Conservation (phyloP, 2,113 vertebrate species). For the Rhinichthys klamathensis region DNA sequence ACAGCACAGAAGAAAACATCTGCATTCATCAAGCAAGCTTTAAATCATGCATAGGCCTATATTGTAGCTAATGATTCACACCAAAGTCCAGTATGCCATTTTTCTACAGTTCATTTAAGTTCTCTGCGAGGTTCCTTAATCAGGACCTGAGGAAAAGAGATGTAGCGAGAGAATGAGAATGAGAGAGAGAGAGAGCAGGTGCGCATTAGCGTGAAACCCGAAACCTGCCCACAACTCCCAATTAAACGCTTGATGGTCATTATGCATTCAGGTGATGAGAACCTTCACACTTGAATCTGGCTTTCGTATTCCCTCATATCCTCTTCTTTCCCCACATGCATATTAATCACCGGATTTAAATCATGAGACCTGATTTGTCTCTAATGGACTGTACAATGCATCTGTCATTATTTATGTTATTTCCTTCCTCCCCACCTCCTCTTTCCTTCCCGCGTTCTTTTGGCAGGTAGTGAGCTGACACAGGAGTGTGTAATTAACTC, state of each 20-base stretch:
- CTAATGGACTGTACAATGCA: slow-evolving; percentile 67
- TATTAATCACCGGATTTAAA: slow-evolving; percentile 69
- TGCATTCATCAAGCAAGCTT: neutral
- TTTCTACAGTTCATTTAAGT: neutral
- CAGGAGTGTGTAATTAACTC: slow-evolving; percentile 67
- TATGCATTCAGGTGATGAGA: slow-evolving; percentile 65
- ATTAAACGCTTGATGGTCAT: slow-evolving; percentile 67
- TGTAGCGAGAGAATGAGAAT: neutral
- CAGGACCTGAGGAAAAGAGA: neutral
- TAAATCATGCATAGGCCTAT: neutral
- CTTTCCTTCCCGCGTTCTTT: slow-evolving; percentile 54
- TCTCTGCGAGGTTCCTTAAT: neutral
- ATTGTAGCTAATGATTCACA: slow-evolving; percentile 1
- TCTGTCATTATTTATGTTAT: slow-evolving; percentile 61
- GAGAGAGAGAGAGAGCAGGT: slow-evolving; percentile 47
- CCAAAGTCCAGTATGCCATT: neutral
- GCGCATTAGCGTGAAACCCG: slow-evolving; percentile 58
- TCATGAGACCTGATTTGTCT: slow-evolving; percentile 62
- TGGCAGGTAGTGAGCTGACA: slow-evolving; percentile 63
- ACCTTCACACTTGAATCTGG: slow-evolving; percentile 60
- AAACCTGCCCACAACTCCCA: slow-evolving; percentile 58
- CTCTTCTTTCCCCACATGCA: slow-evolving; percentile 58
- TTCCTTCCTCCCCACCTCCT: slow-evolving; percentile 50
- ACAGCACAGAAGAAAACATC: no score
- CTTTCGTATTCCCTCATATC: slow-evolving; percentile 66